Conservation (phyloP, 2,113 vertebrate species). For the Ammodramus savannarum region DNA sequence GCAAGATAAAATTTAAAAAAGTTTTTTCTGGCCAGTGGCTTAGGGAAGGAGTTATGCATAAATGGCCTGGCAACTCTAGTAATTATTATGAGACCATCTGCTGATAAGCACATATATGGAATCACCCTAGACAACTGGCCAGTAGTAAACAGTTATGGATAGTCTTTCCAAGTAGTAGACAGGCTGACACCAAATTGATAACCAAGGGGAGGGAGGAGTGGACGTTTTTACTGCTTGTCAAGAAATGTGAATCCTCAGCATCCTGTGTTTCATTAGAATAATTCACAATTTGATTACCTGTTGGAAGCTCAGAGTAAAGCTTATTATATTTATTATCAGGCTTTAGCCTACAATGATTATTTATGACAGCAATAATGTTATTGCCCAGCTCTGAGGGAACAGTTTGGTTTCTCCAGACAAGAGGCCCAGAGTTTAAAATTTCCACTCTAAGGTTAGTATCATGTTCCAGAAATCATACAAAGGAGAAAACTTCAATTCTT, state of each 20-base stretch:
- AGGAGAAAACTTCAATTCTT: neutral
- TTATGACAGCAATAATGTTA: neutral
- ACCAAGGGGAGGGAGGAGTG: neutral
- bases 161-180: neutral
- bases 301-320: neutral
- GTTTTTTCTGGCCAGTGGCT: neutral
- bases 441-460: neutral
- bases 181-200: neutral
- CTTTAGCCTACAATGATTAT: neutral
- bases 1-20: neutral
- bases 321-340: neutral
- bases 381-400: neutral
- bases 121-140: neutral
- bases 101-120: neutral
- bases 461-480: neutral
- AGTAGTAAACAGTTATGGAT: neutral
- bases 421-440: neutral
- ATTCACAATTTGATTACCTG: neutral
- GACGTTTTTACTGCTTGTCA: neutral
- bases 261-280: neutral
- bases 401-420: neutral
- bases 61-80: neutral
- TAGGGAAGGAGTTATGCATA: neutral
- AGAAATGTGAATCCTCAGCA: neutral
- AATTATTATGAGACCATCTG: neutral